Percentiles rank a stretch among this genome's conserved stretches.
Evolutionary conservation across 2,797 vertebrate genomes (phyloP).

Genomic region (Parauchenoglanis punctatus): DNA sequence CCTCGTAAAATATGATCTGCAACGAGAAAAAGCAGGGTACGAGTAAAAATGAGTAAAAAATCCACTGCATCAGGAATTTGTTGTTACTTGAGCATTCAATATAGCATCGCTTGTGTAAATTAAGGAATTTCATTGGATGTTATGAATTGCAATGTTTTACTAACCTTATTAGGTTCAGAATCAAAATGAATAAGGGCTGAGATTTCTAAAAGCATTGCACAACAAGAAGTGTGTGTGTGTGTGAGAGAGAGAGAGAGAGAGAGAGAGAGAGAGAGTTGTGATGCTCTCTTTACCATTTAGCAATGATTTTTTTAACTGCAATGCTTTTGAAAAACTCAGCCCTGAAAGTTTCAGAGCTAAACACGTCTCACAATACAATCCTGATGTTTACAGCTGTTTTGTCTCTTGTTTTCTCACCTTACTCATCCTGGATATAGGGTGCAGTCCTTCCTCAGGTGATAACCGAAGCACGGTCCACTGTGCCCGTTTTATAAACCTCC

Average conservation of each 20-base stretch:
- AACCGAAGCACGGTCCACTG: conserved; percentile 23
- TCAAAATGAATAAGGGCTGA: not conserved
- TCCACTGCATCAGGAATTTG: not conserved
- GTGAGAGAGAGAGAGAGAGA: no score
- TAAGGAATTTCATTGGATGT: not conserved
- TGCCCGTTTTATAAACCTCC: conserved; percentile 60
- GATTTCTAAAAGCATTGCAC: not conserved
- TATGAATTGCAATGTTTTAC: not conserved
- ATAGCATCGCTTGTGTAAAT: not conserved
- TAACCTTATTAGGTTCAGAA: not conserved
- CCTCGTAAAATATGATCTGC: conserved; percentile 76
- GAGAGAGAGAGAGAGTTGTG: not conserved
- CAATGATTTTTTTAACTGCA: no score
- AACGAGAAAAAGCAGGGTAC: not conserved
- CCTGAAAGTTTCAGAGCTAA: not conserved
- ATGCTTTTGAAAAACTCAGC: not conserved
- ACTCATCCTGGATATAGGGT: conserved; percentile 48
- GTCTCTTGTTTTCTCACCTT: conserved; percentile 42
- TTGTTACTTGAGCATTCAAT: no score
- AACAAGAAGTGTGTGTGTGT: not conserved
- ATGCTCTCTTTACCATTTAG: not conserved
- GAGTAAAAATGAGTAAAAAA: not conserved
- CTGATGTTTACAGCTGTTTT: not conserved
- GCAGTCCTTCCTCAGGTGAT: conserved; percentile 34
- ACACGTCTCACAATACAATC: not conserved